Percentiles rank a stretch among this genome's conserved stretches.
phyloP scores from a whole-genome alignment of 2,888 invertebrate species.

The Monoplex corrugatus region DNA sequence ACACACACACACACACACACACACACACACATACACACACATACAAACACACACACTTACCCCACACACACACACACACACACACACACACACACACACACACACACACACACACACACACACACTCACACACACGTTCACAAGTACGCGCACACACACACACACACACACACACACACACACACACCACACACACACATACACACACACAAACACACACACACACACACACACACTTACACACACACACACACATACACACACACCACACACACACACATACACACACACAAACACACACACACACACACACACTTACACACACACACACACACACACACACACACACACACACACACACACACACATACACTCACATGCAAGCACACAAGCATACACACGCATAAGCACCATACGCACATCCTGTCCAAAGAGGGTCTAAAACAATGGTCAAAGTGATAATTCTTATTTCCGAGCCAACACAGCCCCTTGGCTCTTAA shows the following conservation, averaged over 20 bases:
- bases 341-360: not conserved
- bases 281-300: too few species aligned
- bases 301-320: not conserved
- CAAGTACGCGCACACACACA: too few species aligned
- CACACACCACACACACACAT: too few species aligned
- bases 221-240: too few species aligned
- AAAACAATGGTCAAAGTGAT: too few species aligned
- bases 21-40: not conserved
- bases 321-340: not conserved
- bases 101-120: not conserved
- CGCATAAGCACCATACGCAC: not conserved
- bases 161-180: too few species aligned
- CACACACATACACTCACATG: not conserved
- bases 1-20: not conserved
- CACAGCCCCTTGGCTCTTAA: too few species aligned
- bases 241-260: too few species aligned
- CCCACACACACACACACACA: conserved; percentile 45
- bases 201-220: too few species aligned
- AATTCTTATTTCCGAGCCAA: too few species aligned
- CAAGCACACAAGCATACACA: not conserved
- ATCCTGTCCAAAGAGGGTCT: too few species aligned
- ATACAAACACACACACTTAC: not conserved
- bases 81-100: not conserved
- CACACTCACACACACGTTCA: not conserved
- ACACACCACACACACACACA: too few species aligned